Base-by-base conservation (phyloP, 2,113 vertebrate genomes). In the Leucoraja erinaceus region DNA sequence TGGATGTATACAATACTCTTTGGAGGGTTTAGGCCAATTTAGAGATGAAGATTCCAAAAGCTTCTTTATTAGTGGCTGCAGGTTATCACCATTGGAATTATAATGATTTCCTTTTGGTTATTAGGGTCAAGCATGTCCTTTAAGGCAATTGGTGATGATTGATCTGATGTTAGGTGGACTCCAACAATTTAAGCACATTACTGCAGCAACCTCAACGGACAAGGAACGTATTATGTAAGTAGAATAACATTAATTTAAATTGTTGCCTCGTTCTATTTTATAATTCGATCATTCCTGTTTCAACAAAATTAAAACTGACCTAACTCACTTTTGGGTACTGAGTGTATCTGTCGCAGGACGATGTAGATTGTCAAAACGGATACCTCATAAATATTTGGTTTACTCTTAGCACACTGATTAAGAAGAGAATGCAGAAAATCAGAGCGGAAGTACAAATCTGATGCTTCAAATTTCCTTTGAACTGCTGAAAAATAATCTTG, bases 151-250 rank as follows among this genome's bases (percentile, higher is more conserved):
- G 38, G 22, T 72, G 68, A 47, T 91, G 90, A 91, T 91, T 66
- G 90, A 91, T 91, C 38, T 72, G 63, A 91, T 91, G 90, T 25
- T 91, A 54, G 22, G 33, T 25, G 90, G 90, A 20, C 16, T 91
- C 20, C 90, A 91, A 54, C 66, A 91, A 91, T 47, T 74, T 91
- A 25, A 72, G 70, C 66, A 91, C 47, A 72, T 91, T 72, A 47
- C 33, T 54, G 38, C 31, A 91, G 20, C 28, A 66, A 12, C 18
- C 18, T 22, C 63, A 22, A 72, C 66, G 72, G 90, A 72, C 68
- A 25, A 28, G 10, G 9, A 72, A 72, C 9, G 20, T 25, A 72
- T 22, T 54, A 68, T 7, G 86, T 90, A 68, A 90, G 86, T 38
- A 90, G 63, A 63, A 0, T 6, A 33, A 16, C 20, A 33, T 59